Evolutionary conservation across 2,797 vertebrate species (phyloP).

Genomic region (Smutsia temminckii): DNA sequence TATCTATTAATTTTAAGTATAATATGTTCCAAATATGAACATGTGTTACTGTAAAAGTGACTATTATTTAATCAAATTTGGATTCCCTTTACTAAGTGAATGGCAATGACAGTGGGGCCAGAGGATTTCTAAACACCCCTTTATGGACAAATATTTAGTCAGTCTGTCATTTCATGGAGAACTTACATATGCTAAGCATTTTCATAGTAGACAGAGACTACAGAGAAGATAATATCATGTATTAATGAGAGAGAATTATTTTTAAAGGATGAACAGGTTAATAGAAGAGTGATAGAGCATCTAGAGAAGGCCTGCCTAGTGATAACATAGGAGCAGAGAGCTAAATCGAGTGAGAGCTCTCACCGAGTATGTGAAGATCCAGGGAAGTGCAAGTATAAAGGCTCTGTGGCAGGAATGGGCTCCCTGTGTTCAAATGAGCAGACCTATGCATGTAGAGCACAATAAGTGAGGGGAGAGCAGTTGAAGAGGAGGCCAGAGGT

Average conservation of each 20-base stretch:
- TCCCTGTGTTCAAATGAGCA: neutral
- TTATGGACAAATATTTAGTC: neutral
- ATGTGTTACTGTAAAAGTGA: neutral
- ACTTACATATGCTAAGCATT: neutral
- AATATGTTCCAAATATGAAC: neutral
- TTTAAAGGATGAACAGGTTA: neutral
- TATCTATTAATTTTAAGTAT: neutral
- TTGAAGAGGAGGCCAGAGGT: neutral
- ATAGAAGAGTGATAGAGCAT: neutral
- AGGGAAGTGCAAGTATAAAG: neutral
- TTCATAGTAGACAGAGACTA: neutral
- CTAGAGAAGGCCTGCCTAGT: neutral
- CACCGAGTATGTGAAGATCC: neutral
- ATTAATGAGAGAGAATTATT: neutral
- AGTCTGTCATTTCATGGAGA: slow-evolving; percentile 8
- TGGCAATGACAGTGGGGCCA: neutral
- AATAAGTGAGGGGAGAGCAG: neutral
- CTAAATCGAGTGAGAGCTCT: neutral
- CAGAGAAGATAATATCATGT: neutral
- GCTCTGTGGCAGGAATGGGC: neutral
- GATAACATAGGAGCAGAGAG: neutral
- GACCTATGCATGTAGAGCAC: neutral
- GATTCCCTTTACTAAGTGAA: neutral
- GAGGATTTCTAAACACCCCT: neutral
- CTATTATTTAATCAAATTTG: slow-evolving; percentile 1